Percentiles rank a stretch among this genome's conserved stretches.
Evolutionary conservation across 1,140 invertebrate genomes (phyloP).

Genomic region (Hylaeus anthracinus): DNA sequence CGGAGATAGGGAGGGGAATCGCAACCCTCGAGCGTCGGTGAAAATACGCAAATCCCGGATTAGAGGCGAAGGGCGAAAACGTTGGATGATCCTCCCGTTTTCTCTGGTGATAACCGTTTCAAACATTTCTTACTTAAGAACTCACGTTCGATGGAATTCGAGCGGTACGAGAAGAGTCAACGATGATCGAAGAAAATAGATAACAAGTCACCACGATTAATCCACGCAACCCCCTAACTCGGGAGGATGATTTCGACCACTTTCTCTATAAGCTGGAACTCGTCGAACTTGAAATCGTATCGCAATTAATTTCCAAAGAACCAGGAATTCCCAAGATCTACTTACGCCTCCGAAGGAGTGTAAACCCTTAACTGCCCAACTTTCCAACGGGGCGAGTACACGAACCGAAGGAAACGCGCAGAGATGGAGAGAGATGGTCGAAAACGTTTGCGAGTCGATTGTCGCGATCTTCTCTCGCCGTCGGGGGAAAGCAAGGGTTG

Average conservation of each 20-base stretch:
- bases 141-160: background rate
- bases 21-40: conserved; percentile 48
- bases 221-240: background rate
- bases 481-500: background rate
- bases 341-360: too few relatives aligned
- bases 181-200: background rate
- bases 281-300: too few relatives aligned
- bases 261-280: too few relatives aligned
- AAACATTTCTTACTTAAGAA: background rate
- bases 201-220: background rate
- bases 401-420: background rate
- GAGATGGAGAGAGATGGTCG: background rate
- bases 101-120: background rate
- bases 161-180: background rate
- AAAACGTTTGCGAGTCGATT: background rate
- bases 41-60: conserved; percentile 68
- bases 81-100: conserved; percentile 54
- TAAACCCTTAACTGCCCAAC: too few relatives aligned
- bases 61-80: conserved; percentile 65
- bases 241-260: too few relatives aligned
- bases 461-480: conserved; percentile 18
- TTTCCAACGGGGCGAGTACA: too few relatives aligned
- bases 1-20: conserved; percentile 3
- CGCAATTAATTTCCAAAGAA: too few relatives aligned
- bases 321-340: too few relatives aligned